A percentile compares a stretch with the other conserved stretches of the same genome.
These are phyloP conservation scores for Mastacembelus armatus DNA, from an alignment of 2,797 vertebrate genomes.

Conservation along the genomic window DNA sequence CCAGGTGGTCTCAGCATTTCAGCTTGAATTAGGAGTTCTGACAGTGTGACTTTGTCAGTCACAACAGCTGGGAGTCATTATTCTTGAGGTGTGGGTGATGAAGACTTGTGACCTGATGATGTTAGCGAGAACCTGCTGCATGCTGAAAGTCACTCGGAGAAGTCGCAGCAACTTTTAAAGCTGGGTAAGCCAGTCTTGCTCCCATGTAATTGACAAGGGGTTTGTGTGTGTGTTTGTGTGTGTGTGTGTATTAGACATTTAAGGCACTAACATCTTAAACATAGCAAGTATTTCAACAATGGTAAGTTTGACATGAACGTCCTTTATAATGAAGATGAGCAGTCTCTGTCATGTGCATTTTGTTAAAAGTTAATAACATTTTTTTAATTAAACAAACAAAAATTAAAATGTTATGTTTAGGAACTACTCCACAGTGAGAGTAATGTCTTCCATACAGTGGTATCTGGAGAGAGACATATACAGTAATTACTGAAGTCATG, in stretches of 20 bases:
- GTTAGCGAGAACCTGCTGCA: constrained; percentile 19
- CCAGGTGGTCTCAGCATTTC: constrained; percentile 14
- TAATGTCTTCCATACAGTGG: too few species aligned
- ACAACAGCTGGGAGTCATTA: constrained; percentile 26
- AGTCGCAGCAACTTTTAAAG: constrained; percentile 14
- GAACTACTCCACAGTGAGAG: too few species aligned
- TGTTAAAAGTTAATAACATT: background rate
- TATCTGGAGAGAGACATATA: too few species aligned
- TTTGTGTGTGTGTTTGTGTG: background rate
- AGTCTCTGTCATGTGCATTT: background rate
- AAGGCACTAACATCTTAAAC: constrained; percentile 6
- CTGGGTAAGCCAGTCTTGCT: background rate
- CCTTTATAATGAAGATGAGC: background rate
- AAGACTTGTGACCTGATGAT: constrained; percentile 32
- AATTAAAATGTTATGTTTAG: background rate
- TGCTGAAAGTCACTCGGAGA: constrained; percentile 12
- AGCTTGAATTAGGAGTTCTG: constrained; percentile 34
- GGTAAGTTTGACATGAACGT: background rate
- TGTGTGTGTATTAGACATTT: too few species aligned
- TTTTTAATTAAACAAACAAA: background rate
- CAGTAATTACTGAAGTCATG: too few species aligned
- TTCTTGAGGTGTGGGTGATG: constrained; percentile 36
- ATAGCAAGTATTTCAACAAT: constrained; percentile 6
- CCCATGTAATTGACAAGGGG: background rate
- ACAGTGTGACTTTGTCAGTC: constrained; percentile 38